A percentile compares a stretch with the other conserved stretches of the same genome.
phyloP scores from a whole-genome alignment of 2,113 vertebrate species.

The Fukomys damarensis region DNA sequence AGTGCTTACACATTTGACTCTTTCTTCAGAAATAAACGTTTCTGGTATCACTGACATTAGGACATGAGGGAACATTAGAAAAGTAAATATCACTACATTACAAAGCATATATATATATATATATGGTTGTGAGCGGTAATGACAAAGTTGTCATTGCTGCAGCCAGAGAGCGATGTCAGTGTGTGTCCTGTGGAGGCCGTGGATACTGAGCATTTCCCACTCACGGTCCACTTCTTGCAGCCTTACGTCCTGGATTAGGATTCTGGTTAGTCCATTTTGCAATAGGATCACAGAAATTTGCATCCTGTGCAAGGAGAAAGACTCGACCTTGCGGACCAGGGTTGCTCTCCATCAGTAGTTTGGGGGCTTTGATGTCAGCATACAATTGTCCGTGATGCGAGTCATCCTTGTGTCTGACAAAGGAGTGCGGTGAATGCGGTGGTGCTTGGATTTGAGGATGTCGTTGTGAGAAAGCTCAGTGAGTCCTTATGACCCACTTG shows the following conservation, averaged over 20 bases:
- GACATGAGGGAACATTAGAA: too few species aligned
- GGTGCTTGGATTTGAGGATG: slow-evolving; percentile 55
- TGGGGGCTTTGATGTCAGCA: background rate
- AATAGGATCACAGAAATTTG: accelerated
- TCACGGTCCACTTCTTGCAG: background rate
- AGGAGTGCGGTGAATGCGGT: background rate
- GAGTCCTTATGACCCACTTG: slow-evolving; percentile 51
- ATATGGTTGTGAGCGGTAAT: slow-evolving; percentile 61
- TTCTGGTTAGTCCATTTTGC: background rate
- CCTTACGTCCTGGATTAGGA: accelerated
- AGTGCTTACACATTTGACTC: too few species aligned
- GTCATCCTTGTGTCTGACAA: background rate
- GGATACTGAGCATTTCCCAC: background rate
- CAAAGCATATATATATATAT: too few species aligned
- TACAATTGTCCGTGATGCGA: background rate
- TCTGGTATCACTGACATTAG: too few species aligned
- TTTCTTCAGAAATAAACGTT: too few species aligned
- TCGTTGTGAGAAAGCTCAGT: background rate
- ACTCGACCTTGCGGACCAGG: accelerated
- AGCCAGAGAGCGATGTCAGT: slow-evolving; percentile 9
- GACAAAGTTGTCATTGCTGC: slow-evolving; percentile 41
- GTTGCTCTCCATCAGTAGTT: background rate
- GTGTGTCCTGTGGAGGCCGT: background rate
- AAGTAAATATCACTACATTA: too few species aligned
- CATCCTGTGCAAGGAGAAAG: accelerated